Conservation (phyloP, 1,140 invertebrate species). For the Brachionus rubens region DNA sequence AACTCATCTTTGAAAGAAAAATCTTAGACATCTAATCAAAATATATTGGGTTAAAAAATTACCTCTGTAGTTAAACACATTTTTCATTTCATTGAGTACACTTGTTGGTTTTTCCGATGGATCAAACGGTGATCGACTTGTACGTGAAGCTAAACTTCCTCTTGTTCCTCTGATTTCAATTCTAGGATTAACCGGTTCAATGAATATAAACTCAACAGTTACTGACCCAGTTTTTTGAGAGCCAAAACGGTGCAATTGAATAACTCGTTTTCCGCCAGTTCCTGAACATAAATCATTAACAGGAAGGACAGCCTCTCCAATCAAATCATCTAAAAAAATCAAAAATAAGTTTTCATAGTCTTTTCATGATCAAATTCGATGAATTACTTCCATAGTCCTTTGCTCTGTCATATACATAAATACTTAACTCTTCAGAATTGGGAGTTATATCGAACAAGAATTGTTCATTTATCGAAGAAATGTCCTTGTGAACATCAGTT, state of each 20-base stretch:
- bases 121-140: neutral
- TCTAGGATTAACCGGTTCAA: conserved; percentile 3
- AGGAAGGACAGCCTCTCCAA: conserved; percentile 28
- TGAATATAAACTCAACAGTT: conserved; percentile 33
- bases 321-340: neutral
- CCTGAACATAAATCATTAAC: conserved; percentile 33
- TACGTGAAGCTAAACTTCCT: conserved; percentile 6
- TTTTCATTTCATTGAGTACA: neutral
- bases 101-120: neutral
- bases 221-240: conserved; percentile 14
- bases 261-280: conserved; percentile 25
- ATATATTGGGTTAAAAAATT: too few species aligned
- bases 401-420: conserved; percentile 30
- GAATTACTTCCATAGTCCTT: conserved; percentile 39
- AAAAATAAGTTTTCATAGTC: neutral
- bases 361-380: neutral
- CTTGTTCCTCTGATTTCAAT: conserved; percentile 6
- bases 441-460: conserved; percentile 33
- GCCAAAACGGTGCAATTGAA: conserved; percentile 38
- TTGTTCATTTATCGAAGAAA: conserved; percentile 23
- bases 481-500: conserved; percentile 22
- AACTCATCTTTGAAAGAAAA: neutral
- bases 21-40: too few species aligned
- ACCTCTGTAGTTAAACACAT: neutral
- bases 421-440: conserved; percentile 20